Percentiles rank a stretch among this genome's conserved stretches.
phyloP scores from a whole-genome alignment of 2,797 vertebrate genomes.

The Spinus pinus region DNA sequence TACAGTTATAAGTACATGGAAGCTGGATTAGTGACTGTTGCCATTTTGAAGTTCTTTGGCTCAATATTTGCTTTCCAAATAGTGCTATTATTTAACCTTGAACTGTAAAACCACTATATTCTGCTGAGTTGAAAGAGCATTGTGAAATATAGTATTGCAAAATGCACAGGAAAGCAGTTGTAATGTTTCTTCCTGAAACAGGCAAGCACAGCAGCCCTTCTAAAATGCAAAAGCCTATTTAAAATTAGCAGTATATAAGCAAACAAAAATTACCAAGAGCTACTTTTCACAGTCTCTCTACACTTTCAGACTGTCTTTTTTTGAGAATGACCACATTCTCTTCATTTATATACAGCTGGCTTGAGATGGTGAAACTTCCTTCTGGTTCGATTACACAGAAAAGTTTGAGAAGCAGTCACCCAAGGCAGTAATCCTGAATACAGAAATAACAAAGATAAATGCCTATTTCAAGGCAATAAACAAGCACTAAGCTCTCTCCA shows the following conservation, averaged over 20 bases:
- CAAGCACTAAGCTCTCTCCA: background rate
- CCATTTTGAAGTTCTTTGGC: background rate
- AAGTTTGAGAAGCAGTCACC: background rate
- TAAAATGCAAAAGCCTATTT: background rate
- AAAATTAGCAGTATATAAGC: background rate
- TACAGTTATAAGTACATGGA: background rate
- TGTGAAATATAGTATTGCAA: slow-evolving; percentile 26
- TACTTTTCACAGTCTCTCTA: background rate
- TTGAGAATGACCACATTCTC: background rate
- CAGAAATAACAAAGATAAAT: background rate
- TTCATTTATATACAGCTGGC: background rate
- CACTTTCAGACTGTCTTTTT: background rate
- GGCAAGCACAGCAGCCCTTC: background rate
- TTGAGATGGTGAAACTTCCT: background rate
- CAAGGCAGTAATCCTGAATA: background rate
- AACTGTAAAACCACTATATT: background rate
- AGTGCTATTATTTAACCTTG: background rate
- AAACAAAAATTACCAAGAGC: background rate
- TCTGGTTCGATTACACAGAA: background rate
- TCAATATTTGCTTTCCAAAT: background rate
- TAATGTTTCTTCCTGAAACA: slow-evolving; percentile 4
- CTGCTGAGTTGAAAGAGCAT: background rate
- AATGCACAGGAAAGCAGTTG: slow-evolving; percentile 16
- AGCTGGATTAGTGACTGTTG: background rate
- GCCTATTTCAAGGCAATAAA: background rate